Base-by-base conservation (phyloP, 2,113 vertebrate species). In the Pomatostomus ruficeps region DNA sequence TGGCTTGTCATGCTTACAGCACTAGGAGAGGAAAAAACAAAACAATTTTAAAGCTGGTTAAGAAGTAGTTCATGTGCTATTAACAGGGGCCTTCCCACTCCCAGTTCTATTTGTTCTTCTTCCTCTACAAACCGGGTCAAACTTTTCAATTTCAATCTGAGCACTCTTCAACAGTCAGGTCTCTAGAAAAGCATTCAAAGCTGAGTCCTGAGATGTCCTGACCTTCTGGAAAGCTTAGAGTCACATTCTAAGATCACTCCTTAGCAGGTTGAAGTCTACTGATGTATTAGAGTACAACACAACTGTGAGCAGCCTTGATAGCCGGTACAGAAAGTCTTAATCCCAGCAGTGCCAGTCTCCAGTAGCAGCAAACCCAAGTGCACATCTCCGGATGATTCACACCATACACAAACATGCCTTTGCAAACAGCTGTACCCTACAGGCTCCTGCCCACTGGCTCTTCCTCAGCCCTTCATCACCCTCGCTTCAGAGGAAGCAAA, bases 21-120 rank as follows among this genome's bases (percentile, higher is more conserved):
- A 89, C 98, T 98, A 96, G 57, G 85, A 94, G 97, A 99, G 98
- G 98, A 98, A 98, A 96, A 97, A 97, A 98, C 96, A 98, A 97
- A 97, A 97, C 96, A 98, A 98, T 98, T 98, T 97, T 98, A 96
- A 97, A 97, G 95, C 94, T 97, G 96, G 89, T 97, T 97, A 85
- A 95, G 89, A 96, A 97, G 93, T 81, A 93, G 62, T 97, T 97
- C 72, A 35, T 85, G 57, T 52, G 78, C 91, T 98, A 98, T 98
- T 97, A 97, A 96, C 91, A 95, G 79, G 96, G 96, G 98, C 96
- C 97, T 98, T 97, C 96, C 86, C 83, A 97, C 97, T 98, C 98
- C 97, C 98, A 98, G 93, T 97, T 97, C 97, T 98, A 98, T 98
- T 98, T 98, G 97, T 98, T 97, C 71, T 91, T 96, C 91, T 97